Base-by-base conservation (phyloP, 2,888 invertebrate genomes). In the Philereme transversata region DNA sequence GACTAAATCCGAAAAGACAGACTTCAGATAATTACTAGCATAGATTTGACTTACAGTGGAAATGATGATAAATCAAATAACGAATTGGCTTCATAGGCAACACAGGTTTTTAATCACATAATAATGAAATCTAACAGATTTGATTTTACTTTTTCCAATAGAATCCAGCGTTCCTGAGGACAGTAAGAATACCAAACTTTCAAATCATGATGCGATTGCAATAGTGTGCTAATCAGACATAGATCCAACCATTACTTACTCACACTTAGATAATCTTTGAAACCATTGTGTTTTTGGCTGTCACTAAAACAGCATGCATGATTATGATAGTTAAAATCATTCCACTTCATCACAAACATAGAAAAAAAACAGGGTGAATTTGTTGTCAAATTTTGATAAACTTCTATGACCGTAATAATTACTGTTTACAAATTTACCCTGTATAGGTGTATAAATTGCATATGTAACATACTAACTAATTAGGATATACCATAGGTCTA, bases 121-220 rank as follows among this genome's bases (percentile, higher is more conserved):
- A 38, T 40, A 4, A 8, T 22, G 22, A 22, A 22, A 22, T 3
- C 4, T 49, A 59, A 53, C 53, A 7, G 43, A 48, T 53, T 38
- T 82, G 49, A 73, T 93, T 41, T 72, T 83, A 22, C 87, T 88
- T 51, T 87, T 90, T 79, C 84, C 87, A 65, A 86, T 90, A 44
- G 76, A 93, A 3, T 85, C 92, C 45, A 94, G 93, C 40, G 91
- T 91, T 56, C 90, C 68, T 47, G 70, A 62, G 95, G 60, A 68
- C 41, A 62, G 70, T 70, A 70, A 70, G 70, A 55, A 58, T 51
- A 11, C 34, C 4, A 4, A 3, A 93, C 94, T 4, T 95, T 94
- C 40, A 95, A 94, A 73, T 94, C 95, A 5, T 95, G 95, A 80
- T 88, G 93, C 36, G 48, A 40, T 51, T 59, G 56, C 59, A 59